Conservation (phyloP, 2,113 vertebrate genomes). For the Xenopus laevis region DNA sequence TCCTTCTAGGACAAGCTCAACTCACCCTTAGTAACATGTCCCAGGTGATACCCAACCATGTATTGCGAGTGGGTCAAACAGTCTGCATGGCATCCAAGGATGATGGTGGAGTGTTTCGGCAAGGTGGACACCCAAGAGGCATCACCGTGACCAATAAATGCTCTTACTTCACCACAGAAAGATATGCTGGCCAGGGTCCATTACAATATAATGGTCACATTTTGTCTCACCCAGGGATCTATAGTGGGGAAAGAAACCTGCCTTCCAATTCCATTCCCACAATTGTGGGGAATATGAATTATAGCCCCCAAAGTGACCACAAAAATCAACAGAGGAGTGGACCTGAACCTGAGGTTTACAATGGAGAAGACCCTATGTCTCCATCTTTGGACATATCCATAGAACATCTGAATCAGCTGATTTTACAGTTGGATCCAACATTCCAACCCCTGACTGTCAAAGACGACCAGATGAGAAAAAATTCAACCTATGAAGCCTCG, state of each 20-base stretch:
- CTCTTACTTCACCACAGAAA: constrained; percentile 45
- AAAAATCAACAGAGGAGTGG: neutral
- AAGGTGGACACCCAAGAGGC: constrained; percentile 8
- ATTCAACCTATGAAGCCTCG: accelerated
- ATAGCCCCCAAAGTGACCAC: neutral
- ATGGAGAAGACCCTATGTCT: constrained; percentile 38
- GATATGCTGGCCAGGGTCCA: constrained; percentile 42
- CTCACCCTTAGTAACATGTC: constrained; percentile 55
- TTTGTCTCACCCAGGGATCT: neutral
- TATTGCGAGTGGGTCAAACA: constrained; percentile 72
- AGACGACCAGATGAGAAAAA: neutral
- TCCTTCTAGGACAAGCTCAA: neutral
- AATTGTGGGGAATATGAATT: neutral
- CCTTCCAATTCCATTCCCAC: neutral
- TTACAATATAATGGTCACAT: neutral
- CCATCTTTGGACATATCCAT: constrained; percentile 67
- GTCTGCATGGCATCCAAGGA: constrained; percentile 56
- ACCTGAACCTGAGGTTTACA: neutral
- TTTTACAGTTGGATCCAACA: constrained; percentile 76
- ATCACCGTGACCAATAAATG: constrained; percentile 13
- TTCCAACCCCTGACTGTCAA: constrained; percentile 60
- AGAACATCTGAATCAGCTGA: constrained; percentile 74
- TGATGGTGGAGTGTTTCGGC: constrained; percentile 35
- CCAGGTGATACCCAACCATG: constrained; percentile 66
- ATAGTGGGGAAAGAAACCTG: neutral